These are phyloP conservation scores for Hystrix brachyura DNA, from an alignment of 2,113 vertebrate genomes.

Conservation along the genomic window DNA sequence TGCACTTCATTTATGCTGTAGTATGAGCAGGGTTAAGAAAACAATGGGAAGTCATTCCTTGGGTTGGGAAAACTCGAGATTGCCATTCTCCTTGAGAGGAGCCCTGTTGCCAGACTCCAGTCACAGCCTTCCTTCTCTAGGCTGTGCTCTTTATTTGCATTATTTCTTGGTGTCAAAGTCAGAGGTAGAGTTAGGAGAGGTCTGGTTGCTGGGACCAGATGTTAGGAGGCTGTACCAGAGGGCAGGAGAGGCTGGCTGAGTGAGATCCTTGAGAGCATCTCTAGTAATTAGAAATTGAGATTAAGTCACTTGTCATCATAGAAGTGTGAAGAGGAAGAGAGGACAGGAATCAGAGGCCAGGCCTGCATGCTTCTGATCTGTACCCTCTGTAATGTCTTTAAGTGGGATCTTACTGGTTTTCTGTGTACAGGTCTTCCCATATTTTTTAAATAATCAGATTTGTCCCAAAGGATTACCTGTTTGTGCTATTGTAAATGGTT, in stretches of 20 bases:
- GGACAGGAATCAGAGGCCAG: background rate
- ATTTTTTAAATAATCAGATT: background rate
- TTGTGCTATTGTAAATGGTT: background rate
- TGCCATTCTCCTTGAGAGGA: background rate
- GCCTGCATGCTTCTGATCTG: background rate
- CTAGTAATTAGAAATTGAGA: background rate
- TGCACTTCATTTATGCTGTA: constrained; percentile 74
- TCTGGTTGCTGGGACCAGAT: background rate
- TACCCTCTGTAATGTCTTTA: background rate
- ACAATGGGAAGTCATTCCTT: background rate
- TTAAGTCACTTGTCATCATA: background rate
- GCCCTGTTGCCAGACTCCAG: background rate
- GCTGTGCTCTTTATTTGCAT: background rate
- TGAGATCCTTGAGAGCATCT: constrained; percentile 35
- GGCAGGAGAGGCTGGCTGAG: background rate
- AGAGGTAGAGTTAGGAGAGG: constrained; percentile 5
- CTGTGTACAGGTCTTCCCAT: background rate
- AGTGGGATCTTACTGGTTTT: background rate
- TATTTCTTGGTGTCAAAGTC: background rate
- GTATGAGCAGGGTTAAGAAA: constrained; percentile 47
- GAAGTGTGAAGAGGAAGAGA: background rate
- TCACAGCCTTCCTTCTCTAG: background rate
- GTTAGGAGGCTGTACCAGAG: background rate
- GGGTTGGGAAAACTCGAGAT: background rate
- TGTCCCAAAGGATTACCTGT: background rate